These are phyloP conservation scores for Helicoverpa zea DNA, from an alignment of 1,140 invertebrate species.

Conservation along the genomic window DNA sequence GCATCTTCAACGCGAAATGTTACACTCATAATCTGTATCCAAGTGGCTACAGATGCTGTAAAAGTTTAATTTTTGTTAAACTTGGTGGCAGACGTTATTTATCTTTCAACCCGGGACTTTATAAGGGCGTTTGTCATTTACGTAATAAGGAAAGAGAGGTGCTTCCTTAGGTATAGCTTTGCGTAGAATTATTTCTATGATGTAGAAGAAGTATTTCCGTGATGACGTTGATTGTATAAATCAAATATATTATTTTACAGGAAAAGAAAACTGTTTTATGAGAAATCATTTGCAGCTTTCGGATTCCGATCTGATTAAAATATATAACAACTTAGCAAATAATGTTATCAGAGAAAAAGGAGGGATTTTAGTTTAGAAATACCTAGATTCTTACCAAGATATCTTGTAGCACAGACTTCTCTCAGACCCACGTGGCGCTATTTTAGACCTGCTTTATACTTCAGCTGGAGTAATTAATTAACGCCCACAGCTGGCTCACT, in stretches of 20 bases:
- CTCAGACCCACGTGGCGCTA: conserved; percentile 6
- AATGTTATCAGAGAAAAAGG: too few relatives aligned
- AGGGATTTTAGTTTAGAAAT: too few relatives aligned
- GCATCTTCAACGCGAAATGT: conserved; percentile 32
- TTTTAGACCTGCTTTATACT: background rate
- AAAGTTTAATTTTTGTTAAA: conserved; percentile 25
- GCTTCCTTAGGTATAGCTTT: conserved; percentile 3
- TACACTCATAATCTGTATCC: conserved; percentile 34
- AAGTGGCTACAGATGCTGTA: conserved; percentile 32
- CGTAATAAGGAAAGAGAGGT: background rate
- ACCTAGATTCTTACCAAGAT: background rate
- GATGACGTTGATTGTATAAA: too few relatives aligned
- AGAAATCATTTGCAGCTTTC: too few relatives aligned
- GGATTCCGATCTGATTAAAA: too few relatives aligned
- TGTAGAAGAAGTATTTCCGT: background rate
- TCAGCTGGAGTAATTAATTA: conserved; percentile 23
- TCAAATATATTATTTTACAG: too few relatives aligned
- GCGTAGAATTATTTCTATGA: background rate
- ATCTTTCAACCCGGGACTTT: background rate
- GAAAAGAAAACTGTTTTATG: too few relatives aligned
- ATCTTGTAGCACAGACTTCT: background rate
- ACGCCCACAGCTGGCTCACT: background rate
- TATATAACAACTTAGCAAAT: too few relatives aligned
- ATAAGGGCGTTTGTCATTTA: conserved; percentile 35
- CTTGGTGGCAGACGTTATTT: conserved; percentile 13